A percentile compares a stretch with the other conserved stretches of the same genome.
phyloP scores from a whole-genome alignment of 2,888 invertebrate species.

The Dyspetes luteomarginatus region DNA sequence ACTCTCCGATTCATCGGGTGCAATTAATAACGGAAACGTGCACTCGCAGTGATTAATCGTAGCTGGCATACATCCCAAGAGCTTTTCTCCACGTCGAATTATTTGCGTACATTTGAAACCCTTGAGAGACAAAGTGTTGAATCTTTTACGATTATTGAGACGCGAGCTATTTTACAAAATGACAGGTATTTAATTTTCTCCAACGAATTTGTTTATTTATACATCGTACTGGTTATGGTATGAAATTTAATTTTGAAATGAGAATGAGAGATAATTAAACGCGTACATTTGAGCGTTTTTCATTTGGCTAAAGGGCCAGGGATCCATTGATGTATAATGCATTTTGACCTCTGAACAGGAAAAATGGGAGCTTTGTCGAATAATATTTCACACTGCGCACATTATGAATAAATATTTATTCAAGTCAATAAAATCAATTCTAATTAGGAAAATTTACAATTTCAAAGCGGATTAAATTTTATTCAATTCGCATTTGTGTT shows the following conservation, averaged over 20 bases:
- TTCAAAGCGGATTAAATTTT: no score
- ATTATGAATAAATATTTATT: no score
- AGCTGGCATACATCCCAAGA: constrained; percentile 7
- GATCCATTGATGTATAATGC: no score
- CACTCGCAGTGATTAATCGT: constrained; percentile 56
- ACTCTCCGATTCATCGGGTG: constrained; percentile 46
- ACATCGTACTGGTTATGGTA: background rate
- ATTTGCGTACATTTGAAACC: background rate
- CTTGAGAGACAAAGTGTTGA: background rate
- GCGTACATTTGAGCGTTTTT: background rate
- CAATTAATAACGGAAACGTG: constrained; percentile 54
- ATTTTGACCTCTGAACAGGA: no score
- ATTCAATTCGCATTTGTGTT: no score
- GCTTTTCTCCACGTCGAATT: background rate
- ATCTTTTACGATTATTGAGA: no score
- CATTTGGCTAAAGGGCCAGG: background rate
- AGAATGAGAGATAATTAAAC: constrained; percentile 44
- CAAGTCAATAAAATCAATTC: no score
- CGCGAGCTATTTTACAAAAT: constrained; percentile 48
- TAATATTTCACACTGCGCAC: no score
- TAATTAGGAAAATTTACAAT: no score
- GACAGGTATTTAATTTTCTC: constrained; percentile 47
- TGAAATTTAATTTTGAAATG: constrained; percentile 45
- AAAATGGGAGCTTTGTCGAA: no score
- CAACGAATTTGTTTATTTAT: background rate